Conservation (phyloP, 2,888 invertebrate species). For the Parnassius glacialis region DNA sequence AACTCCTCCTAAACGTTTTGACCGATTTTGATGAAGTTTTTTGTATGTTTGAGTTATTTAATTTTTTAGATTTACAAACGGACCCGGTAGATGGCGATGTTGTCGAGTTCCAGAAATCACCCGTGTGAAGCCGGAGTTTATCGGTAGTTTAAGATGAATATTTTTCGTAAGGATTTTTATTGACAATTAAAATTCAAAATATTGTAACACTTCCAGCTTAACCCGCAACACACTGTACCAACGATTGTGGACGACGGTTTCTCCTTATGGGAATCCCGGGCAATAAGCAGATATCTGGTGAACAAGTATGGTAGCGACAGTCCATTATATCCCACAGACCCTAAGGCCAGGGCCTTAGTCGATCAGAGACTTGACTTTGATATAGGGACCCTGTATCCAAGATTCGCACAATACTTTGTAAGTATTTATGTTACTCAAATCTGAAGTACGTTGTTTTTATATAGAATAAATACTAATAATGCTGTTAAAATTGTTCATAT, state of each 20-base stretch:
- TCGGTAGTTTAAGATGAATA: too few relatives aligned
- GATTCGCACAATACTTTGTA: conserved; percentile 85
- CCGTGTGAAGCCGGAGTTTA: too few relatives aligned
- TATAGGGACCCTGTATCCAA: conserved; percentile 84
- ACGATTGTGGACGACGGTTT: conserved; percentile 90
- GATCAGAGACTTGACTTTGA: conserved; percentile 91
- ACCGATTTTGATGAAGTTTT: too few relatives aligned
- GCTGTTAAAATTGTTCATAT: too few relatives aligned
- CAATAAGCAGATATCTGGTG: conserved; percentile 88
- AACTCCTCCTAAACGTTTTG: too few relatives aligned
- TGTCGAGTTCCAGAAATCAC: too few relatives aligned
- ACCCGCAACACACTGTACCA: conserved; percentile 91
- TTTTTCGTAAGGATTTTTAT: too few relatives aligned
- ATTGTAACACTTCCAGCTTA: conserved; percentile 76
- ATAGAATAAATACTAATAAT: too few relatives aligned
- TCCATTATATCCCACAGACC: conserved; percentile 86
- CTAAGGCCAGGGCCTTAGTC: conserved; percentile 85
- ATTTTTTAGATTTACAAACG: too few relatives aligned
- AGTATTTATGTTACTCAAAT: conserved; percentile 45
- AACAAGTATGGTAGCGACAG: conserved; percentile 86
- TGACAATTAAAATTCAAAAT: too few relatives aligned
- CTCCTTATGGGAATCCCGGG: conserved; percentile 90
- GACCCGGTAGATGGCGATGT: too few relatives aligned
- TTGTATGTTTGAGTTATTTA: too few relatives aligned
- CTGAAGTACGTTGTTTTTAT: background rate